Evolutionary conservation across 2,888 invertebrate genomes (phyloP), one percentile per base, ranked within the genome.

Genomic region (Terebella lapidaria): DNA sequence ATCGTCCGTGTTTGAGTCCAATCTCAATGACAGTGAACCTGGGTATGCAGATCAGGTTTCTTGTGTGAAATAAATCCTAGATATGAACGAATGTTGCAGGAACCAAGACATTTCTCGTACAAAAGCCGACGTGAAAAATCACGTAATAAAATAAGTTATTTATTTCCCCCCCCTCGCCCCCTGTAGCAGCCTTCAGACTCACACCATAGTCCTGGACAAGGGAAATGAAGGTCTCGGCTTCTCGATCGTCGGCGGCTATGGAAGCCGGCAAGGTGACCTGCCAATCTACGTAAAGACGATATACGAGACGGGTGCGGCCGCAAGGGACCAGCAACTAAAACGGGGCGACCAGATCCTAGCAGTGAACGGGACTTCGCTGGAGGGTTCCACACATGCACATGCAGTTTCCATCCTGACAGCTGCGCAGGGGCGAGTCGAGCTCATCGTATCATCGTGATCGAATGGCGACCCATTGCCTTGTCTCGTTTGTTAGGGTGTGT

Each of bases 301-400:
- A 27, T 78, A 77, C 65, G 86, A 89, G 54, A 94, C 93, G 5
- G 91, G 95, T 30, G 88, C 89, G 45, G 95, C 94, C 0, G 82
- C 85, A 58, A 81, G 81, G 30, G 94, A 94, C 77, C 93, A 92
- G 1, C 88, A 91, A 3, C 85, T 99, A 65, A 89, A 91, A 80
- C 88, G 89, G 70, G 96, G 97, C 22, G 97, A 99, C 82, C 87
- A 92, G 72, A 87, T 99, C 55, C 83, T 91, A 3, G 85, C 91
- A 22, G 91, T 97, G n/a, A 93, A 95, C 77, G 93, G 91, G 3
- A 88, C 90, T 71, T 90, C 90, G 60, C 72, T 84, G 4, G 77
- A 82, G 3, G 80, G 80, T 26, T 75, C 78, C 46, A 81, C 80
- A 61, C 89, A 91, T 72, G 88, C 92, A 70, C 89, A 92, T 67